Conservation (phyloP, 2,113 vertebrate genomes). For the Sciurus niger region DNA sequence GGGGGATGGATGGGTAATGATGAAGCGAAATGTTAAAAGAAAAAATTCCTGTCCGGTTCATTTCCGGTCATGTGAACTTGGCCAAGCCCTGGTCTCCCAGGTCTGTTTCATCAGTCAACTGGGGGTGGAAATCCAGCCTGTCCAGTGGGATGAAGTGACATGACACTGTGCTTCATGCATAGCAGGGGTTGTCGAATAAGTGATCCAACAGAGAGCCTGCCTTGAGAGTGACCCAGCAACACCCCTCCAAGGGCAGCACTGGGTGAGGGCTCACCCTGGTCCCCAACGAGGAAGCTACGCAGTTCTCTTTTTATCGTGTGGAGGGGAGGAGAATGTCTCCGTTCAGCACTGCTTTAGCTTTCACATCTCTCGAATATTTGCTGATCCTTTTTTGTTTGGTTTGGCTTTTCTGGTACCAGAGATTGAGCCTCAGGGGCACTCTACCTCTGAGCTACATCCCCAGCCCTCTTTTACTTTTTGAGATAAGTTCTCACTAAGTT, state of each 20-base stretch:
- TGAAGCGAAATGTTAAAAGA: no score
- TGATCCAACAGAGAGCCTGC: neutral
- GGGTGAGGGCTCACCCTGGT: neutral
- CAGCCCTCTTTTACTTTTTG: no score
- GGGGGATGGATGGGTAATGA: no score
- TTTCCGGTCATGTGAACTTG: neutral
- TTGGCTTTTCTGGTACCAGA: neutral
- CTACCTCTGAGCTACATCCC: no score
- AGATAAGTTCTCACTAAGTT: no score
- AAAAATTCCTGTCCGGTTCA: no score
- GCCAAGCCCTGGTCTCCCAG: neutral
- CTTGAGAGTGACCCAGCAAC: no score
- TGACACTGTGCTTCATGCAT: neutral
- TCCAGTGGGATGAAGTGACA: no score
- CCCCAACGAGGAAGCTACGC: neutral
- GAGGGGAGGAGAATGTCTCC: neutral
- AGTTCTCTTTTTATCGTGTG: neutral
- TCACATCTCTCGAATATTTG: neutral
- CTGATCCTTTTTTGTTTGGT: neutral
- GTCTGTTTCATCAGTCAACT: neutral
- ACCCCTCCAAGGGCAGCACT: neutral
- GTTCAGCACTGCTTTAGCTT: neutral
- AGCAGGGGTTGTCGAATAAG: neutral
- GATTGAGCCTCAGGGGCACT: no score
- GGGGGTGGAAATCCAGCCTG: neutral